phyloP scores from a whole-genome alignment of 2,113 vertebrate species.

The Raphicerus campestris region DNA sequence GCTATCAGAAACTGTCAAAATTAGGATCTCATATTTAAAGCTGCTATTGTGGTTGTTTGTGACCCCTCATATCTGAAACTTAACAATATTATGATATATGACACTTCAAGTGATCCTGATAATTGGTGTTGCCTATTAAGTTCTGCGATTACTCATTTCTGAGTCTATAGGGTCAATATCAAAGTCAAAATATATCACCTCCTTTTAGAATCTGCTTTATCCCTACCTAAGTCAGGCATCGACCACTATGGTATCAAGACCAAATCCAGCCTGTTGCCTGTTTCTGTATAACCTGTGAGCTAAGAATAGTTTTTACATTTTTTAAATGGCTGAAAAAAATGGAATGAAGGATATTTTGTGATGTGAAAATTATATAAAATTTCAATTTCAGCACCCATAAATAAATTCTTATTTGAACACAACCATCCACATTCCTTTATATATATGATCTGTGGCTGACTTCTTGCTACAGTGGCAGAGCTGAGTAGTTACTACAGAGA shows the following conservation, averaged over 20 bases:
- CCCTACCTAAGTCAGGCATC: neutral
- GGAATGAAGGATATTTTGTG: constrained; percentile 45
- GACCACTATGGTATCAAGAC: neutral
- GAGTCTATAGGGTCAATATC: constrained; percentile 45
- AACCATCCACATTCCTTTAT: constrained; percentile 18
- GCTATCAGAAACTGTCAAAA: constrained; percentile 65
- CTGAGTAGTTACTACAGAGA: neutral
- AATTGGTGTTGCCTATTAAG: constrained; percentile 38
- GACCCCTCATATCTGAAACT: constrained; percentile 40
- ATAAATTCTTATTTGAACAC: constrained; percentile 42
- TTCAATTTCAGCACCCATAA: constrained; percentile 45
- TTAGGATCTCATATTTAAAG: constrained; percentile 58
- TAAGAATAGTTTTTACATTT: constrained; percentile 33
- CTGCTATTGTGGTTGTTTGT: constrained; percentile 44
- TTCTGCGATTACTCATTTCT: constrained; percentile 48
- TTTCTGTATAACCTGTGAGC: neutral
- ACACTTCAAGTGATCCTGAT: neutral
- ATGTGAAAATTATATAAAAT: constrained; percentile 48
- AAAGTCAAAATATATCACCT: constrained; percentile 45
- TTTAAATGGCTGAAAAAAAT: constrained; percentile 32
- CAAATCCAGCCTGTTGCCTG: neutral
- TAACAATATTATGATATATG: constrained; percentile 48
- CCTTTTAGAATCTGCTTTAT: neutral
- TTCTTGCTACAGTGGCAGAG: neutral
- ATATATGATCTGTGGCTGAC: neutral